phyloP scores from a whole-genome alignment of 1,140 invertebrate species.

The Drosophila takahashii region DNA sequence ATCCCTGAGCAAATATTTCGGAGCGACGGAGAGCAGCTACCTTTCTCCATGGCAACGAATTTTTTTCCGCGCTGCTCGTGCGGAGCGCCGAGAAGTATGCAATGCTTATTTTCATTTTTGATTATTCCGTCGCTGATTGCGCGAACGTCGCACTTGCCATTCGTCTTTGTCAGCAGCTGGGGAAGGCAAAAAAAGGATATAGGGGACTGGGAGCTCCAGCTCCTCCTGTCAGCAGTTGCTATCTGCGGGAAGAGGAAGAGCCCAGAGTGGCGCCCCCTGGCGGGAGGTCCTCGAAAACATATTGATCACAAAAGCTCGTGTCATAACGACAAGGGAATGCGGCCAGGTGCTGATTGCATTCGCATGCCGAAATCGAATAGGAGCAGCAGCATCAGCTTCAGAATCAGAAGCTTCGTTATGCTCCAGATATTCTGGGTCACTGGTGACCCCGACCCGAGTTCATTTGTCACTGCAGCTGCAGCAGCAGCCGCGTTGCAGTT shows the following conservation, averaged over 20 bases:
- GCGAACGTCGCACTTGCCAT: conserved; percentile 47
- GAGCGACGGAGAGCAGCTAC: neutral
- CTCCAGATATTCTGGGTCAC: conserved; percentile 33
- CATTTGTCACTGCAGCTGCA: conserved; percentile 38
- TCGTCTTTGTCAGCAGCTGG: conserved; percentile 53
- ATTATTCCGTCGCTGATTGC: conserved; percentile 46
- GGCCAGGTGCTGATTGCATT: conserved; percentile 58
- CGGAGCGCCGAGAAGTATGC: conserved; percentile 47
- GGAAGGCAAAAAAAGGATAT: conserved; percentile 6
- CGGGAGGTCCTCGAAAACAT: conserved; percentile 49
- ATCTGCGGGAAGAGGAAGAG: conserved; percentile 8
- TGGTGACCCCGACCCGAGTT: conserved; percentile 34
- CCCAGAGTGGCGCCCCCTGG: neutral
- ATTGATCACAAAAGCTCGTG: conserved; percentile 59
- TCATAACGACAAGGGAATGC: conserved; percentile 46
- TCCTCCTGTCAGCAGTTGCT: conserved; percentile 36
- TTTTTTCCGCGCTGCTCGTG: conserved; percentile 7
- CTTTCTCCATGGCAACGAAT: conserved; percentile 3
- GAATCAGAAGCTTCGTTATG: conserved; percentile 24
- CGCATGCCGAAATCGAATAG: conserved; percentile 48
- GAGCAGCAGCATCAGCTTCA: too few species aligned
- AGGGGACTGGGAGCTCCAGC: neutral
- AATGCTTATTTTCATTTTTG: conserved; percentile 64
- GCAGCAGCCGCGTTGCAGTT: conserved; percentile 12
- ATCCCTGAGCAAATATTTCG: conserved; percentile 14